Evolutionary conservation across 1,140 invertebrate genomes (phyloP).

Genomic region (Subanguina moxae): DNA sequence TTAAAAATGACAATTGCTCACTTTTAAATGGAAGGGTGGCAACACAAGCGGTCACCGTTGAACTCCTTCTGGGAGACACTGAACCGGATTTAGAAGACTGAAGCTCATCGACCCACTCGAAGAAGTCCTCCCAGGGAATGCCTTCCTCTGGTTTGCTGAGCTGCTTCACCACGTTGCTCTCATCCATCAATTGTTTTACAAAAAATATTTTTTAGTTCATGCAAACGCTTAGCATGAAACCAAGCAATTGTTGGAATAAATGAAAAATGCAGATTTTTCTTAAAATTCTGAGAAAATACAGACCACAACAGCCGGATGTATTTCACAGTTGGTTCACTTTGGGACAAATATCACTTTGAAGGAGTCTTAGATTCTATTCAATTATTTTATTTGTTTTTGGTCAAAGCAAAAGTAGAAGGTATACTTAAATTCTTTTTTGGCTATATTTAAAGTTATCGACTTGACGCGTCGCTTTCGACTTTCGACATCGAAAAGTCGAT

Average conservation of each 20-base stretch:
- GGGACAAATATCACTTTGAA: not conserved
- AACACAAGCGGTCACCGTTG: not conserved
- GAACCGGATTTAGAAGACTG: not conserved
- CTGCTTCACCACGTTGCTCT: not conserved
- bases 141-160: not conserved
- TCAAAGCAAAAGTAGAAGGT: no score
- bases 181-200: not conserved
- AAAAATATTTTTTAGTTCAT: not conserved
- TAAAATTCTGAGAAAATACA: constrained; percentile 7
- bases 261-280: not conserved
- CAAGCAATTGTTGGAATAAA: no score
- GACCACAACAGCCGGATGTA: not conserved
- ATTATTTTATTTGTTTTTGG: no score
- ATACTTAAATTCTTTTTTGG: no score
- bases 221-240: not conserved
- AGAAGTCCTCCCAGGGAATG: constrained; percentile 3
- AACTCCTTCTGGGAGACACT: not conserved
- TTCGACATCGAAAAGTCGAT: no score
- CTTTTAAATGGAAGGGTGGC: not conserved
- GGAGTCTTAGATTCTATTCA: no score
- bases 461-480: no score
- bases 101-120: not conserved
- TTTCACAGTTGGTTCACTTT: not conserved
- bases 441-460: no score
- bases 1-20: not conserved